phyloP scores from a whole-genome alignment of 2,888 invertebrate species.

The Hirtodrosophila confusa region DNA sequence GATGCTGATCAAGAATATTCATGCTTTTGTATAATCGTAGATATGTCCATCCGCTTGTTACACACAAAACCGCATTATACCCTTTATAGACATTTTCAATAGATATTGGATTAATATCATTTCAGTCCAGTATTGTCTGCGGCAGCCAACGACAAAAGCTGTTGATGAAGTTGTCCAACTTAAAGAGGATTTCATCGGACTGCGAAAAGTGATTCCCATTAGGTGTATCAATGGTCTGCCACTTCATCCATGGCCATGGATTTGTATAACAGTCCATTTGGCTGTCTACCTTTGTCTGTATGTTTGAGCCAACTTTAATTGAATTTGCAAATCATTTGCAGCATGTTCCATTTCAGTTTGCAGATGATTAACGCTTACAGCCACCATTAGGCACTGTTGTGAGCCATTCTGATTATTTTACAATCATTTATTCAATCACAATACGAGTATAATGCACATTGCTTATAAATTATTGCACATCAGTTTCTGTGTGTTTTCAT shows the following conservation, averaged over 20 bases:
- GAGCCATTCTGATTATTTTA: constrained; percentile 17
- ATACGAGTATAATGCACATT: constrained; percentile 10
- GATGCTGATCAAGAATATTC: no score
- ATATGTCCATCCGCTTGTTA: no score
- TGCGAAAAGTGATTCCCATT: constrained; percentile 56
- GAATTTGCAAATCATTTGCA: constrained; percentile 56
- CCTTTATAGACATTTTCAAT: no score
- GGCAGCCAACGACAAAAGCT: constrained; percentile 34
- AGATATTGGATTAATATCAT: constrained; percentile 17
- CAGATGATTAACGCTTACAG: constrained; percentile 7
- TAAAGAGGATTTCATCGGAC: constrained; percentile 52
- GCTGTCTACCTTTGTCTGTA: constrained; percentile 30
- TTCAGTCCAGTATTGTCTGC: constrained; percentile 9
- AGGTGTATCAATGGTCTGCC: constrained; percentile 48
- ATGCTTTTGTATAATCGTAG: no score
- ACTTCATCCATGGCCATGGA: constrained; percentile 14
- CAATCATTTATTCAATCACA: constrained; percentile 47
- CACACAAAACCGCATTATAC: no score
- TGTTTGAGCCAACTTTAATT: constrained; percentile 37
- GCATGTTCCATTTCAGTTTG: constrained; percentile 4
- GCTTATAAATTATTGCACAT: constrained; percentile 20
- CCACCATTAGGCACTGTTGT: constrained; percentile 2
- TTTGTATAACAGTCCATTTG: constrained; percentile 30
- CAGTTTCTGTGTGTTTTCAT: constrained; percentile 2
- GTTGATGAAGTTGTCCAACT: constrained; percentile 66